Percentiles rank a stretch among this genome's conserved stretches.
phyloP scores from a whole-genome alignment of 2,888 invertebrate species.

The Limenitis camilla region DNA sequence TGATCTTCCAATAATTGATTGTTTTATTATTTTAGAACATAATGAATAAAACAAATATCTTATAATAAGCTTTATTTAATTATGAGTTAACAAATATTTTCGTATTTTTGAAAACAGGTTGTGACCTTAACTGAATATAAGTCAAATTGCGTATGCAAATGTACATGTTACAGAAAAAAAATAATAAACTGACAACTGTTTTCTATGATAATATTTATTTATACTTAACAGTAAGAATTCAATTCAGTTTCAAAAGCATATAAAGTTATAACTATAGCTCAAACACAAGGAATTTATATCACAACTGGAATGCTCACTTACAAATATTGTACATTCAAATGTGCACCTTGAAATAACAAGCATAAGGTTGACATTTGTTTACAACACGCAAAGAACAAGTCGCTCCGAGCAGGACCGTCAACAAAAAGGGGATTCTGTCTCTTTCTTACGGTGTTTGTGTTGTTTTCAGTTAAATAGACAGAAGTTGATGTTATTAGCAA shows the following conservation, averaged over 20 bases:
- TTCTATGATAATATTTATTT: conserved; percentile 70
- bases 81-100: conserved; percentile 75
- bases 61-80: conserved; percentile 76
- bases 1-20: no score
- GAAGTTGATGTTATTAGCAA: no score
- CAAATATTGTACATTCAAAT: no score
- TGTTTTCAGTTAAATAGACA: no score
- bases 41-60: conserved; percentile 66
- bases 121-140: conserved; percentile 74
- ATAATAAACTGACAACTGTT: conserved; percentile 69
- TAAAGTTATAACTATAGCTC: conserved; percentile 68
- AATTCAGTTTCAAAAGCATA: conserved; percentile 70
- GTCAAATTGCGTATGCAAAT: conserved; percentile 66
- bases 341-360: no score
- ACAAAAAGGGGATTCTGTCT: no score
- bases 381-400: no score
- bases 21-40: conserved; percentile 5
- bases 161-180: conserved; percentile 62
- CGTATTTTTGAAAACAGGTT: conserved; percentile 72
- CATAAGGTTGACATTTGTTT: no score
- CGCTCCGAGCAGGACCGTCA: no score
- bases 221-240: conserved; percentile 72
- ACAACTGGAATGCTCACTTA: no score
- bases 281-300: no score
- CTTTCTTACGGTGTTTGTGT: no score